A percentile compares a stretch with the other conserved stretches of the same genome.
Evolutionary conservation across 2,888 invertebrate species (phyloP).

Genomic region (Stenodera caucasica): DNA sequence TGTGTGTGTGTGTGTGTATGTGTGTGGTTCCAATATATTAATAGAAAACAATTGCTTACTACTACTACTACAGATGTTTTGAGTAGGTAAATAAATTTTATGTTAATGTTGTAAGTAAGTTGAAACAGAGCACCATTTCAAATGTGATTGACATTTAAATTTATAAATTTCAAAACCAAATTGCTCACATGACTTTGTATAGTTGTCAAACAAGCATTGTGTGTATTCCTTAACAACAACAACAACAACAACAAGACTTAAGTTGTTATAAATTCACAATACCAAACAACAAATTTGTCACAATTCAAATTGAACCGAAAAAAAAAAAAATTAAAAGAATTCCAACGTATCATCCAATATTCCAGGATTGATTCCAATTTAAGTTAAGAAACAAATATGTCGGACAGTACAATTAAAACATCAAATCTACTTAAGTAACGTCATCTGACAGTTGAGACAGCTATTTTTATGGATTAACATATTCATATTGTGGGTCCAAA

Average conservation of each 20-base stretch:
- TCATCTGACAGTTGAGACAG: conserved; percentile 42
- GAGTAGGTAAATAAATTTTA: conserved; percentile 30
- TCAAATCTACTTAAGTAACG: conserved; percentile 42
- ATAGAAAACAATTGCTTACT: too few relatives aligned
- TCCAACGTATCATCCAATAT: too few relatives aligned
- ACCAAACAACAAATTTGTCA: not conserved
- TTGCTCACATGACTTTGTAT: conserved; percentile 34
- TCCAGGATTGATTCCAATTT: too few relatives aligned
- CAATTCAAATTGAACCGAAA: not conserved
- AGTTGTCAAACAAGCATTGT: conserved; percentile 24
- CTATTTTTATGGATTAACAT: conserved; percentile 41
- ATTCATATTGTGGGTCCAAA: conserved; percentile 36
- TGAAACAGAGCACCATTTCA: conserved; percentile 30
- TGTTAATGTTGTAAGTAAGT: conserved; percentile 38
- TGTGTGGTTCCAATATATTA: too few relatives aligned
- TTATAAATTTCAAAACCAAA: conserved; percentile 45
- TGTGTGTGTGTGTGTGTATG: too few relatives aligned
- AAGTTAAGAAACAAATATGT: conserved; percentile 23
- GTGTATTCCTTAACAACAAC: not conserved
- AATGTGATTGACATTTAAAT: conserved; percentile 44
- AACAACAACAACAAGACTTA: not conserved
- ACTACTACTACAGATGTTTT: too few relatives aligned
- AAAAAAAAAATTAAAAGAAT: conserved; percentile 14
- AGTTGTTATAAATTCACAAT: not conserved
- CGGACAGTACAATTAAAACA: conserved; percentile 44